Evolutionary conservation across 23 tunicate genomes (phyloP), one percentile per base, ranked within the genome.

Genomic region (Ascidia mentula): DNA sequence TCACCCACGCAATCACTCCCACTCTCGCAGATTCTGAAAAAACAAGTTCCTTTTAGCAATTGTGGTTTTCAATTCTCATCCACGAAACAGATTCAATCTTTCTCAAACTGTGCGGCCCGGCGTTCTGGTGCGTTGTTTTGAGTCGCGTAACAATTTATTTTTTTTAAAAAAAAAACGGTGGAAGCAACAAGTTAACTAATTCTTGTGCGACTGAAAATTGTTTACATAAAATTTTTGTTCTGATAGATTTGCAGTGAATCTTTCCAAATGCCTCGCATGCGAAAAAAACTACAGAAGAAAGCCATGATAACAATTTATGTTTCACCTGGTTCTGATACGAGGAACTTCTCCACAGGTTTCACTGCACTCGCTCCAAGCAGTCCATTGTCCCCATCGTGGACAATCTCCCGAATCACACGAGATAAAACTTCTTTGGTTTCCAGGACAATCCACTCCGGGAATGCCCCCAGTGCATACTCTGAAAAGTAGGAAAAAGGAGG

Each of bases 361-460:
- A 9, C 79, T 32, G 46, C 90, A 86, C 18, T 36, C 60, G 15
- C 46, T 24, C 79, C 80, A 86, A 22, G 28, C 53, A 1, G 45
- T 38, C 86, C 86, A 82, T 1, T 12, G 31, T 38, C 40, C 77
- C 80, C 80, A 82, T 22, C 32, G n/a, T 7, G 86, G 70, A 45
- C 86, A 82, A 3, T n/a, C 38, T 26, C 32, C 37, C 22, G 24
- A 4, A 15, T 77, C 18, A 82, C 86, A 82, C 70, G 31, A 2
- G 37, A 32, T 28, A 46, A 1, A 6, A 28, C 37, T 71, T 2
- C 18, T 34, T 18, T 26, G 17, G 40, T 73, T 74, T n/a, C 78
- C 86, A 18, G 20, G 70, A 73, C 86, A 82, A 17, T n/a, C 79
- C 15, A 22, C 34, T 53, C 24, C n/a, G n/a, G n/a, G n/a, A n/a